A percentile compares a stretch with the other conserved stretches of the same genome.
phyloP scores from a whole-genome alignment of 2,113 vertebrate genomes.

The Nothobranchius kuhntae region DNA sequence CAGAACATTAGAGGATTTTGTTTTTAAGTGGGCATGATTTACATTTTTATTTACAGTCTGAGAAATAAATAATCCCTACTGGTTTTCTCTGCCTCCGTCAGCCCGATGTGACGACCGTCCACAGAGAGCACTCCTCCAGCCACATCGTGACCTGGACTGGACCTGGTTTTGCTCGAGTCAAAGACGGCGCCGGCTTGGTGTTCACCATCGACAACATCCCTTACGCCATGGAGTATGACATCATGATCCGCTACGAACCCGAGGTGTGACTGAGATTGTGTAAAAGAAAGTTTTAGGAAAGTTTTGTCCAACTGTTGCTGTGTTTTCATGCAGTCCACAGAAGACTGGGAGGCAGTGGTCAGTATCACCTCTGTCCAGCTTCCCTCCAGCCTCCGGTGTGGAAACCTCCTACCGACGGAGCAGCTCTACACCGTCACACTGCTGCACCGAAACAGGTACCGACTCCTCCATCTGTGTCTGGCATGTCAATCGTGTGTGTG shows the following conservation, averaged over 20 bases:
- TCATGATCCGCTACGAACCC: conserved; percentile 85
- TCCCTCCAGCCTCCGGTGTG: conserved; percentile 84
- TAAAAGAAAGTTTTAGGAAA: background rate
- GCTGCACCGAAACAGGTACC: conserved; percentile 80
- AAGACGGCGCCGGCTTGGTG: conserved; percentile 84
- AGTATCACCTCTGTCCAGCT: conserved; percentile 78
- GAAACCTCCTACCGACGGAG: conserved; percentile 86
- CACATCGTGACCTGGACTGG: conserved; percentile 84
- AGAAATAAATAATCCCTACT: background rate
- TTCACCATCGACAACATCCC: conserved; percentile 83
- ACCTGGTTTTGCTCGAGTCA: conserved; percentile 82
- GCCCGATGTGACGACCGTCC: conserved; percentile 78
- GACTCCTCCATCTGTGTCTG: background rate
- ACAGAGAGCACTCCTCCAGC: conserved; percentile 58
- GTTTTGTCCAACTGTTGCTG: conserved; percentile 9
- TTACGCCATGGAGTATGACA: conserved; percentile 86
- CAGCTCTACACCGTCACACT: conserved; percentile 83
- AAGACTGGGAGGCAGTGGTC: conserved; percentile 88
- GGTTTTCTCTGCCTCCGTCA: conserved; percentile 41
- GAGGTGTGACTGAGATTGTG: conserved; percentile 74
- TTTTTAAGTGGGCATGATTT: too few species aligned
- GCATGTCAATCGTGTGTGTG: conserved; percentile 8
- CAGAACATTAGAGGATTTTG: too few species aligned
- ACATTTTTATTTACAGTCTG: too few species aligned
- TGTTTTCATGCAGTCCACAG: conserved; percentile 79